A percentile compares a stretch with the other conserved stretches of the same genome.
phyloP scores from a whole-genome alignment of 2,797 vertebrate genomes.

The Trematomus bernacchii region DNA sequence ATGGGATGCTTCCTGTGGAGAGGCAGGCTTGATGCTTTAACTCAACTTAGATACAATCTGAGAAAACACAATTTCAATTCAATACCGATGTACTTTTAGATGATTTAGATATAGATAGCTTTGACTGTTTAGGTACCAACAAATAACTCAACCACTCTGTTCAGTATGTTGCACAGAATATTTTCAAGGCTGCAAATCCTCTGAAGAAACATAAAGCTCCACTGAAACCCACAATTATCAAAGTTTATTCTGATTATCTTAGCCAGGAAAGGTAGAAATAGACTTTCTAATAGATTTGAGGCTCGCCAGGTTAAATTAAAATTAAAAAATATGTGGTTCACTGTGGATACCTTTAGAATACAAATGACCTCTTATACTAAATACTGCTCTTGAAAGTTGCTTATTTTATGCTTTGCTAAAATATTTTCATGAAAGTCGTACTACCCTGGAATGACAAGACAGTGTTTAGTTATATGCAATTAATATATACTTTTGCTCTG shows the following conservation, averaged over 20 bases:
- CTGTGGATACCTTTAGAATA: not conserved
- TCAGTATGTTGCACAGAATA: not conserved
- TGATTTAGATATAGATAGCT: not conserved
- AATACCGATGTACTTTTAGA: not conserved
- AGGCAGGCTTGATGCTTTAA: not conserved
- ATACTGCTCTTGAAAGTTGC: not conserved
- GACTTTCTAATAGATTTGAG: too few species aligned
- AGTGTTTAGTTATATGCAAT: not conserved
- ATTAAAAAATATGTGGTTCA: too few species aligned
- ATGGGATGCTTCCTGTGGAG: conserved; percentile 23
- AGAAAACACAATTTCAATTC: too few species aligned
- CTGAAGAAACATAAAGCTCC: not conserved
- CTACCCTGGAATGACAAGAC: not conserved
- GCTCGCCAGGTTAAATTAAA: not conserved
- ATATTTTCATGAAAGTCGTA: too few species aligned
- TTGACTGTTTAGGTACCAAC: not conserved
- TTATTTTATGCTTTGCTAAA: not conserved
- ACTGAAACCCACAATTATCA: not conserved
- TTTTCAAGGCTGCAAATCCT: not conserved
- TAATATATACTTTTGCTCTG: too few species aligned
- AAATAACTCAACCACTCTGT: not conserved
- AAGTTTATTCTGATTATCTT: not conserved
- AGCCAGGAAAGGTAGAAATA: not conserved
- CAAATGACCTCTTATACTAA: not conserved
- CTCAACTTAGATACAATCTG: conserved; percentile 1